Conservation (phyloP, 2,888 invertebrate species). For the Shargacucullia verbasci region DNA sequence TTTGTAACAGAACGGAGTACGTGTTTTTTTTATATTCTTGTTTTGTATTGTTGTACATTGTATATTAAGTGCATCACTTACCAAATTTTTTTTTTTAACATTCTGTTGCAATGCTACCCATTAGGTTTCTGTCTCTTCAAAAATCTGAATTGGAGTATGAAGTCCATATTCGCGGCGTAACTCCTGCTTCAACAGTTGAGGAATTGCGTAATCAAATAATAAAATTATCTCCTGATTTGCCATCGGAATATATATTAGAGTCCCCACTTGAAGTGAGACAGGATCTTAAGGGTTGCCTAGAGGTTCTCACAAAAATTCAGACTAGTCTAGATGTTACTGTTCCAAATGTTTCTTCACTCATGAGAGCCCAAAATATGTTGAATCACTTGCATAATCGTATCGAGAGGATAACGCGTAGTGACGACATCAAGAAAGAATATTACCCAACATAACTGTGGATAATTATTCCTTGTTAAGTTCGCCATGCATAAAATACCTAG, state of each 20-base stretch:
- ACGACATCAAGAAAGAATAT: too few species aligned
- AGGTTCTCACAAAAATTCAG: neutral
- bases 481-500: too few species aligned
- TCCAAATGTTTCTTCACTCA: too few species aligned
- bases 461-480: too few species aligned
- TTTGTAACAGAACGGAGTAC: neutral
- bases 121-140: neutral
- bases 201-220: neutral
- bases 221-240: neutral
- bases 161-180: neutral
- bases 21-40: neutral
- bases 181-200: neutral
- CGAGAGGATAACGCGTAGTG: too few species aligned
- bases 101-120: neutral
- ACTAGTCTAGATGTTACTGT: neutral
- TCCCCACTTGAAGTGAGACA: neutral
- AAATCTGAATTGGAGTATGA: neutral
- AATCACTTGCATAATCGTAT: too few species aligned
- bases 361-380: too few species aligned
- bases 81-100: neutral
- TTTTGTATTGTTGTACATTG: too few species aligned
- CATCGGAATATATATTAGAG: neutral
- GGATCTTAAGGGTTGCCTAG: neutral
- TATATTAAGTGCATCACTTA: neutral
- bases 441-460: too few species aligned